These are phyloP conservation scores for Caenorhabditis becei DNA, from an alignment of 2,888 invertebrate species.

Conservation along the genomic window DNA sequence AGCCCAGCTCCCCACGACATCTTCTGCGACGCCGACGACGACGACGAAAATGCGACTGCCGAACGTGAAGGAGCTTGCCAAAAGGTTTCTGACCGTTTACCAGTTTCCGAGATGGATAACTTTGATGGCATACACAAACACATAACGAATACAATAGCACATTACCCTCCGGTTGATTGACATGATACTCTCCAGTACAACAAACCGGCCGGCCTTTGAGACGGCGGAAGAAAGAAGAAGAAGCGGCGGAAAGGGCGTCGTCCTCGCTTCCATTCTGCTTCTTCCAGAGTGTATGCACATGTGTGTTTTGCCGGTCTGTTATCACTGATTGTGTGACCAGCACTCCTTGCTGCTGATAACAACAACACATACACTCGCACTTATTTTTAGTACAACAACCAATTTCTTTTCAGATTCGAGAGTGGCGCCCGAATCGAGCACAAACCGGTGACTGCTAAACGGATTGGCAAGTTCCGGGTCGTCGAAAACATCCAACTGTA, in stretches of 20 bases:
- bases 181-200: conserved; percentile 22
- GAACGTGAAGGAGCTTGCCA: conserved; percentile 58
- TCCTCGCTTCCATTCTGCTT: conserved; percentile 15
- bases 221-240: conserved; percentile 15
- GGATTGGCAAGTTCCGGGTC: conserved; percentile 59
- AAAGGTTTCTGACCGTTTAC: conserved; percentile 41
- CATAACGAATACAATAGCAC: conserved; percentile 19
- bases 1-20: conserved; percentile 9
- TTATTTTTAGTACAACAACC: conserved; percentile 10
- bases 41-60: conserved; percentile 56
- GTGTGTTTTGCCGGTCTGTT: conserved; percentile 28
- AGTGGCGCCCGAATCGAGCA: conserved; percentile 47
- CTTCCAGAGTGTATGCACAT: conserved; percentile 29
- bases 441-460: conserved; percentile 50
- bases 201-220: conserved; percentile 26
- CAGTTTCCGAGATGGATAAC: background rate
- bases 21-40: conserved; percentile 20
- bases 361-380: background rate
- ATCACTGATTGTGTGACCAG: conserved; percentile 23
- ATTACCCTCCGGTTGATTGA: conserved; percentile 49
- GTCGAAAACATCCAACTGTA: conserved; percentile 51
- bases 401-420: conserved; percentile 44
- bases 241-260: conserved; percentile 30
- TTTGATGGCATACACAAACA: conserved; percentile 8
- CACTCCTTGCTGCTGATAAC: conserved; percentile 11